Evolutionary conservation across 2,113 vertebrate genomes (phyloP), one percentile per base, ranked within the genome.

Genomic region (Mystacornis crossleyi): DNA sequence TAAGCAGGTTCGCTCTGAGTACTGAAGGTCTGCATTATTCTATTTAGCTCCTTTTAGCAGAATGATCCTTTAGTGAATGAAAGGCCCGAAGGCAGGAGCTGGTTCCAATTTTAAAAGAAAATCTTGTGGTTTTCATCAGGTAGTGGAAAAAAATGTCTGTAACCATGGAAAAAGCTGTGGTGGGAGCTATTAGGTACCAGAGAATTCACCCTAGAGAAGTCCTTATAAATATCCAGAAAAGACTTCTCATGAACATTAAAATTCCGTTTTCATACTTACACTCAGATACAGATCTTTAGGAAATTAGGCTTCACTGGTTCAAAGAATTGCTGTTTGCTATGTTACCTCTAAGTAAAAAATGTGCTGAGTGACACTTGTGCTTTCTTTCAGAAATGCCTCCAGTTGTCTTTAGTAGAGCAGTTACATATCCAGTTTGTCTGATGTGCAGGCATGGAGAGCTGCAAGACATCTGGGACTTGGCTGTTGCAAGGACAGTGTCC

Each of bases 31-130:
- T 90, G 26, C 71, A 70, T 74, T 92, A 93, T 83, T 81, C 80
- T 89, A 7, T 78, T 95, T 93, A 90, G 55, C 38, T 81, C 47
- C 66, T 94, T 92, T 95, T 84, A 92, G 67, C 26, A 93, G 86
- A 95, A 81, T 83, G 84, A 81, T 83, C 72, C 54, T 92, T 88
- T 40, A 66, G 80, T 86, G 55, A 95, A 51, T 51, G 82, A 90
- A 92, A 90, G 84, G 54, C 86, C 82, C 80, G 73, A 83, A 89
- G 80, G 86, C 80, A 92, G 91, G 61, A 92, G 25, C 72, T 93
- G 75, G 64, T 89, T 92, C 72, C 48, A 89, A 55, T 95, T 94
- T 89, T 93, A 48, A 83, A 89, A 62, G 25, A 77, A 89, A 93
- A 86, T 78, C 54, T 90, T 86, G 80, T 73, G 79, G 64, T 65